Percentiles rank a stretch among this genome's conserved stretches.
phyloP scores from a whole-genome alignment of 2,888 invertebrate genomes.

The Leucophenga maculata region DNA sequence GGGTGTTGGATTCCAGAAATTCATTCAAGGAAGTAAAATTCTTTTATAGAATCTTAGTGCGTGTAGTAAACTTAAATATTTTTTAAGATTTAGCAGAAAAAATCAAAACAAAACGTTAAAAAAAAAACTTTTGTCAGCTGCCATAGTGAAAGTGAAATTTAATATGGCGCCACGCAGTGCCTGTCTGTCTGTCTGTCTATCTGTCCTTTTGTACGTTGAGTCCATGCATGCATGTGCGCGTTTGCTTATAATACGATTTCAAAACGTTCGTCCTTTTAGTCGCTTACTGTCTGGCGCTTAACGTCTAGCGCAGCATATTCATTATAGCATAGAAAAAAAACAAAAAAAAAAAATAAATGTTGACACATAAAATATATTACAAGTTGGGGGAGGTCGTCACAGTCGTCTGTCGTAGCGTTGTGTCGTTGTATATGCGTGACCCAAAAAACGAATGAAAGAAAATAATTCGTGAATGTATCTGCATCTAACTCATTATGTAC shows the following conservation, averaged over 20 bases:
- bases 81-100: background rate
- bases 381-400: conserved; percentile 15
- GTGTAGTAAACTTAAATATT: too few relatives aligned
- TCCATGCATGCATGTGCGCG: conserved; percentile 21
- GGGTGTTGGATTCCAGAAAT: too few relatives aligned
- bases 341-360: conserved; percentile 1
- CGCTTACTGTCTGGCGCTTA: conserved; percentile 31
- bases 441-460: conserved; percentile 12
- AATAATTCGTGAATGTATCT: background rate
- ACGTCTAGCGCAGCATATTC: conserved; percentile 38
- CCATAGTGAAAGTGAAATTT: conserved; percentile 44
- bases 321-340: background rate
- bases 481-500: background rate
- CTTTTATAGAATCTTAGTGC: too few relatives aligned
- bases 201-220: conserved; percentile 28
- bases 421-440: background rate
- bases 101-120: background rate
- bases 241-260: conserved; percentile 41
- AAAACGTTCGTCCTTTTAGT: conserved; percentile 14
- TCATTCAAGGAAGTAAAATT: too few relatives aligned
- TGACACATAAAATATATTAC: conserved; percentile 25
- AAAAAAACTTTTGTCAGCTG: background rate
- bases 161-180: conserved; percentile 51
- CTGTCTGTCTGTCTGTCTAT: conserved; percentile 31
- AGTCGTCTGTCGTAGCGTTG: background rate